Conservation (phyloP, 2,113 vertebrate genomes). For the Pavo muticus region DNA sequence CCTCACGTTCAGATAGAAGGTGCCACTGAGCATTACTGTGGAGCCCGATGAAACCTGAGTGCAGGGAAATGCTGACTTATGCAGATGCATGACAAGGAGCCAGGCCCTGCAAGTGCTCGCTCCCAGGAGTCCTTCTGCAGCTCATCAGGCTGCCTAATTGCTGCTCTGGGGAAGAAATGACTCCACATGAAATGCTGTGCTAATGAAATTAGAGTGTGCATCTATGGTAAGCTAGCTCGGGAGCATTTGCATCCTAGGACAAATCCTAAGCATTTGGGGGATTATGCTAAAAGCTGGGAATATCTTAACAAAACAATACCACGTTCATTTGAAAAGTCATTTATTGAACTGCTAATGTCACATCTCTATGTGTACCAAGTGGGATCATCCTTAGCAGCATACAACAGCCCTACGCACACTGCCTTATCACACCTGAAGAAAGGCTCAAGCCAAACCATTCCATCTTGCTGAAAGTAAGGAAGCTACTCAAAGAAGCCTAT, state of each 20-base stretch:
- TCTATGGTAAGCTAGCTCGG: accelerated
- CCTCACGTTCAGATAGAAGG: slow-evolving; percentile 26
- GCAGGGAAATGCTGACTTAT: slow-evolving; percentile 11
- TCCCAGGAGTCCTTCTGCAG: not conserved
- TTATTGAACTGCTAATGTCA: not conserved
- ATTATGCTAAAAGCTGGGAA: not conserved
- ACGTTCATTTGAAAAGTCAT: not conserved
- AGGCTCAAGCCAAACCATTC: not conserved
- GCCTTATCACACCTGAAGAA: not conserved
- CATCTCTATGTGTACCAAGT: accelerated
- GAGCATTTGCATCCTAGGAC: not conserved
- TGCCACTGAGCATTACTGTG: slow-evolving; percentile 20
- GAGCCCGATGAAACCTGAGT: slow-evolving; percentile 43
- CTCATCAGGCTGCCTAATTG: not conserved
- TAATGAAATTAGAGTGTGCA: not conserved
- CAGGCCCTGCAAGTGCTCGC: not conserved
- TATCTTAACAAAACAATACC: not conserved
- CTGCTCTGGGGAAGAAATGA: not conserved
- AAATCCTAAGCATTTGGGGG: not conserved
- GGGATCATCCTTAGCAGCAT: not conserved
- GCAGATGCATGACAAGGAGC: slow-evolving; percentile 5
- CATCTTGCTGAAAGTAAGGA: not conserved
- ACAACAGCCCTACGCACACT: accelerated
- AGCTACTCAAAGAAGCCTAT: not conserved
- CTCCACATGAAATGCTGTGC: not conserved